A percentile compares a stretch with the other conserved stretches of the same genome.
These are phyloP conservation scores for Liodrosophila aerea DNA, from an alignment of 2,888 invertebrate genomes.

Conservation along the genomic window DNA sequence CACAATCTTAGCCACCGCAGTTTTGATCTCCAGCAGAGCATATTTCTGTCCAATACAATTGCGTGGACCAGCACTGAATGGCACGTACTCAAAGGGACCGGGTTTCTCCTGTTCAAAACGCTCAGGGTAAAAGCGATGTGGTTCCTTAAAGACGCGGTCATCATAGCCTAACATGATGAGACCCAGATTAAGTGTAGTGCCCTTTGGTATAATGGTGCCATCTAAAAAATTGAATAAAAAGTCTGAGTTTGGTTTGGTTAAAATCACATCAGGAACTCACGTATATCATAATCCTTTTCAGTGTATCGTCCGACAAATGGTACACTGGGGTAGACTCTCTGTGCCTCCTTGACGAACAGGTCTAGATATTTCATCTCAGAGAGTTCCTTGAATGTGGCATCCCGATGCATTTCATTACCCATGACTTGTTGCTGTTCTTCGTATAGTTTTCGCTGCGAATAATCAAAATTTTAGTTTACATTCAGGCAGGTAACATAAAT, in stretches of 20 bases:
- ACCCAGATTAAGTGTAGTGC: slow-evolving; percentile 63
- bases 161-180: slow-evolving; percentile 77
- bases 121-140: slow-evolving; percentile 83
- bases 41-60: slow-evolving; percentile 85
- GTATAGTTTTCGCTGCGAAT: slow-evolving; percentile 82
- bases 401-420: slow-evolving; percentile 72
- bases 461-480: slow-evolving; percentile 17
- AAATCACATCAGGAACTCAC: slow-evolving; percentile 59
- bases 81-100: slow-evolving; percentile 84
- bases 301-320: slow-evolving; percentile 73
- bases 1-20: slow-evolving; percentile 83
- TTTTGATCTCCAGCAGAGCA: slow-evolving; percentile 84
- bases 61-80: slow-evolving; percentile 86
- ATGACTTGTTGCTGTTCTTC: slow-evolving; percentile 83
- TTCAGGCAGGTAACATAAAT: slow-evolving; percentile 4
- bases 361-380: slow-evolving; percentile 80
- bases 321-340: slow-evolving; percentile 80
- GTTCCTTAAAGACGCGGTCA: slow-evolving; percentile 75
- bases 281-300: slow-evolving; percentile 72
- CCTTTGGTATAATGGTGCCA: slow-evolving; percentile 74
- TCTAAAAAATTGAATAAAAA: too few relatives aligned
- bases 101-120: slow-evolving; percentile 82
- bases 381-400: slow-evolving; percentile 76
- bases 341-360: slow-evolving; percentile 78
- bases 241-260: too few relatives aligned